A percentile compares a stretch with the other conserved stretches of the same genome.
phyloP scores from a whole-genome alignment of 1,140 invertebrate genomes.

The Anagrus nilaparvatae region DNA sequence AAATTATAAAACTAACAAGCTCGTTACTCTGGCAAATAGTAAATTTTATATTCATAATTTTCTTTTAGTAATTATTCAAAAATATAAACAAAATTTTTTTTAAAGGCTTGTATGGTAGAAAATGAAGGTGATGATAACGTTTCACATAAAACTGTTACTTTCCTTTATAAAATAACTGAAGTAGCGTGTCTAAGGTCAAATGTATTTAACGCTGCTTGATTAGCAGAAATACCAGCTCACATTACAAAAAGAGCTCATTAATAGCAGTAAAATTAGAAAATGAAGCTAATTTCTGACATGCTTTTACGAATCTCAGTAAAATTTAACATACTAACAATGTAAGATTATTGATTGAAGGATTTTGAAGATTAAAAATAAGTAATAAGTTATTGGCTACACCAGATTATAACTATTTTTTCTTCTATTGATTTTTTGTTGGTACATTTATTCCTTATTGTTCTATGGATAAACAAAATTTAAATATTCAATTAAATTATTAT shows the following conservation, averaged over 20 bases:
- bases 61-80: not conserved
- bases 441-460: too few relatives aligned
- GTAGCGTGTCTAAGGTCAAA: conserved; percentile 98
- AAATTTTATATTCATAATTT: too few relatives aligned
- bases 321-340: too few relatives aligned
- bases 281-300: conserved; percentile 42
- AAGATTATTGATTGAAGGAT: too few relatives aligned
- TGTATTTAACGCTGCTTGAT: conserved; percentile 93
- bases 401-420: too few relatives aligned
- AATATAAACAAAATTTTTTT: conserved; percentile 14
- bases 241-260: conserved; percentile 57
- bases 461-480: too few relatives aligned
- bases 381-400: too few relatives aligned
- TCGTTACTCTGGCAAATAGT: conserved; percentile 70
- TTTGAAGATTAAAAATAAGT: too few relatives aligned
- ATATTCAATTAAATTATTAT: too few relatives aligned
- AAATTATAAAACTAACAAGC: conserved; percentile 59
- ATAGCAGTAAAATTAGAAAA: conserved; percentile 56
- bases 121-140: conserved; percentile 64
- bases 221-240: conserved; percentile 72
- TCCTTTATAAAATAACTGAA: conserved; percentile 85
- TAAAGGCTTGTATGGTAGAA: conserved; percentile 90
- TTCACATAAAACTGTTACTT: conserved; percentile 84
- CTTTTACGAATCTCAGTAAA: conserved; percentile 32
- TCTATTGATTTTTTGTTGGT: too few relatives aligned